Conservation (phyloP, 2,113 vertebrate genomes). For the Dascyllus trimaculatus region DNA sequence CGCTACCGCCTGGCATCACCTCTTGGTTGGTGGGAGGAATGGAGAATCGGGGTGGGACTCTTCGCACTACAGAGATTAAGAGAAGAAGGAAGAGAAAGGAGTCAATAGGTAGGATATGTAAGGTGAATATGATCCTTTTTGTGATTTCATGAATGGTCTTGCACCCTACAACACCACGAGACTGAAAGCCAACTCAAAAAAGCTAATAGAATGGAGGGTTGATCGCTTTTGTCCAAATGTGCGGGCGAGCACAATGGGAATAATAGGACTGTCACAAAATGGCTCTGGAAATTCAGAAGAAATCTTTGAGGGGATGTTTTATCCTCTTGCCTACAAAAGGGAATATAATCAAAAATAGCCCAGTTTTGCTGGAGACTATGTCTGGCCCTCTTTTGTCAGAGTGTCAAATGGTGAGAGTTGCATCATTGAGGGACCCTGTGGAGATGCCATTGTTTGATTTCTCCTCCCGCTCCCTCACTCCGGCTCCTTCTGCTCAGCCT, state of each 20-base stretch:
- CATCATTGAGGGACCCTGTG: slow-evolving; percentile 78
- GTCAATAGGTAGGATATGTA: slow-evolving; percentile 1
- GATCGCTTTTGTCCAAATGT: slow-evolving; percentile 68
- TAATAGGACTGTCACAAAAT: slow-evolving; percentile 70
- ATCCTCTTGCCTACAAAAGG: slow-evolving; percentile 63
- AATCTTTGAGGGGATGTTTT: slow-evolving; percentile 68
- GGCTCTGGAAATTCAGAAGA: slow-evolving; percentile 66
- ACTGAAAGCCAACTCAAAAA: slow-evolving; percentile 40
- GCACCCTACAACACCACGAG: not conserved
- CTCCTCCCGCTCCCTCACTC: slow-evolving; percentile 64
- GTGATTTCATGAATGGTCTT: slow-evolving; percentile 17
- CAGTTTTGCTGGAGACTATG: slow-evolving; percentile 67
- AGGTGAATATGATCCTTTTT: slow-evolving; percentile 27
- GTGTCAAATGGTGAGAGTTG: slow-evolving; percentile 78
- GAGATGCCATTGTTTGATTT: slow-evolving; percentile 79
- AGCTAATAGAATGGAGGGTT: slow-evolving; percentile 46
- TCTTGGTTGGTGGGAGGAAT: slow-evolving; percentile 96
- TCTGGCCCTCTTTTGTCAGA: slow-evolving; percentile 78
- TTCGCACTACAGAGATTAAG: slow-evolving; percentile 86
- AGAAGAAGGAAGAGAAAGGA: not conserved
- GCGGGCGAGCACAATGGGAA: slow-evolving; percentile 63
- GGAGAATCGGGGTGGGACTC: slow-evolving; percentile 95
- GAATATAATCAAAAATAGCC: slow-evolving; percentile 71
- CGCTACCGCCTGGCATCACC: slow-evolving; percentile 96
- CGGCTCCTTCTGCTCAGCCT: slow-evolving; percentile 61